These are phyloP conservation scores for Rhynchopsitta pachyrhyncha DNA, from an alignment of 2,113 vertebrate genomes.

Conservation along the genomic window DNA sequence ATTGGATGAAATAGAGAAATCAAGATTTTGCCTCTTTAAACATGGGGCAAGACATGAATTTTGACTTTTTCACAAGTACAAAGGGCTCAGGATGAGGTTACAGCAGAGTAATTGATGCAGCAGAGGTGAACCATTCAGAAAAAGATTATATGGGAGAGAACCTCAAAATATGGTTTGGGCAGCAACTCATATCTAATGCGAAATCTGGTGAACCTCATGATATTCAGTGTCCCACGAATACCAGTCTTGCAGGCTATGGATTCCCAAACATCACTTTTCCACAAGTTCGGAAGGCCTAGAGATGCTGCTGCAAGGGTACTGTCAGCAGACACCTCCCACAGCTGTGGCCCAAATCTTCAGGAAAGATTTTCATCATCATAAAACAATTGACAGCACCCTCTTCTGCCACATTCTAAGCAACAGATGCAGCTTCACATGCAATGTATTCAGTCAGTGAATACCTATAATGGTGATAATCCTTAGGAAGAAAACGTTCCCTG, in stretches of 20 bases:
- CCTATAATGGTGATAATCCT: background rate
- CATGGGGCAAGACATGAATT: background rate
- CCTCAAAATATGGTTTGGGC: background rate
- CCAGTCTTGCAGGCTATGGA: accelerated
- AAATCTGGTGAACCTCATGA: background rate
- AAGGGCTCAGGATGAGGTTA: background rate
- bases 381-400: background rate
- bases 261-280: background rate
- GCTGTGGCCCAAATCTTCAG: background rate
- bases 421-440: background rate
- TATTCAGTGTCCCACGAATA: background rate
- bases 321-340: background rate
- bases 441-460: background rate
- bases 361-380: background rate
- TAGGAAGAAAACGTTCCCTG: background rate
- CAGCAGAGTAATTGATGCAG: background rate
- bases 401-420: background rate
- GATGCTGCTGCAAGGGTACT: background rate
- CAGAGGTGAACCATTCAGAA: background rate
- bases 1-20: background rate
- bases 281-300: background rate
- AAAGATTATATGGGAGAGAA: background rate
- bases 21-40: background rate
- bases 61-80: background rate
- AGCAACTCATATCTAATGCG: background rate